Evolutionary conservation across 2,113 vertebrate genomes (phyloP).

Genomic region (Canis aureus): DNA sequence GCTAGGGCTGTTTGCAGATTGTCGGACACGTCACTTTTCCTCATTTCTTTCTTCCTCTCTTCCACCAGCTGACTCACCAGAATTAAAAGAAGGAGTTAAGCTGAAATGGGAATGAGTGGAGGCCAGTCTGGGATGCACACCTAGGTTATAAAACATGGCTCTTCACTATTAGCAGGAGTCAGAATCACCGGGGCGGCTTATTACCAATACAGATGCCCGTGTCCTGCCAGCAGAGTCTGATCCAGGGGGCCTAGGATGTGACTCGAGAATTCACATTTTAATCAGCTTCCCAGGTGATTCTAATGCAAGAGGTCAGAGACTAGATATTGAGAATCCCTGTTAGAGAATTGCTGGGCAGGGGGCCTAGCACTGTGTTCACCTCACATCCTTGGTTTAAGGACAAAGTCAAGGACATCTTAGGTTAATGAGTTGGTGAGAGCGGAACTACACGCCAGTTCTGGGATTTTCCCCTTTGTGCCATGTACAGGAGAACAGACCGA

Average conservation of each 20-base stretch:
- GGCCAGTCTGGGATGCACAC: neutral
- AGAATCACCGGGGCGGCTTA: neutral
- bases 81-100: neutral
- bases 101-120: neutral
- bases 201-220: neutral
- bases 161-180: neutral
- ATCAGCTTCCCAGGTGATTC: neutral
- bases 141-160: neutral
- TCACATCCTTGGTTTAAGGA: neutral
- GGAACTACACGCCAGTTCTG: neutral
- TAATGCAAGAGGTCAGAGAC: neutral
- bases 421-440: too few species aligned
- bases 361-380: neutral
- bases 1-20: neutral
- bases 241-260: neutral
- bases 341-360: neutral
- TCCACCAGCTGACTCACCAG: neutral
- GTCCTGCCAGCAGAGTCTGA: neutral
- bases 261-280: neutral
- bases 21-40: neutral
- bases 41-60: slow-evolving; percentile 21
- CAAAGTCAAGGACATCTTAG: neutral
- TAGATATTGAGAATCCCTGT: neutral
- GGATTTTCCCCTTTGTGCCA: neutral
- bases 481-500: neutral